These are phyloP conservation scores for Synergus gifuensis DNA, from an alignment of 2,888 invertebrate species.

Conservation along the genomic window DNA sequence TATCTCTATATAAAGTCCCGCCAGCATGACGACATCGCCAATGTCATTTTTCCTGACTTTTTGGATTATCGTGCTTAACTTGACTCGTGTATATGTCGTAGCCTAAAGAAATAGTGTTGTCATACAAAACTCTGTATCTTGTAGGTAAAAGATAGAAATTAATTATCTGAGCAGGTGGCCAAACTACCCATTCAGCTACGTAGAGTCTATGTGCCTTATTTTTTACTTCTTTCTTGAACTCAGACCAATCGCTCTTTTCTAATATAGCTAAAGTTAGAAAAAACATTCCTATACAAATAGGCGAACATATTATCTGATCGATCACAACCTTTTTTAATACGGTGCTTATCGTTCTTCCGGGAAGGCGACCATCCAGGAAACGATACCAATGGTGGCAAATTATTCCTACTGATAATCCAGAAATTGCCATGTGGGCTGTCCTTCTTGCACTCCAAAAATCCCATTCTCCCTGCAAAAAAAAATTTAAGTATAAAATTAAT, in stretches of 20 bases:
- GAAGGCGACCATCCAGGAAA: slow-evolving; percentile 85
- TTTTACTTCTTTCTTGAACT: slow-evolving; percentile 84
- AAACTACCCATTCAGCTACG: slow-evolving; percentile 92
- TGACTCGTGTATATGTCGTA: slow-evolving; percentile 92
- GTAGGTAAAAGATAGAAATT: slow-evolving; percentile 94
- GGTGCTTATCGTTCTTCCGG: slow-evolving; percentile 83
- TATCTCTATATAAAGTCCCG: slow-evolving; percentile 40
- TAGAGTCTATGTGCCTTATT: slow-evolving; percentile 89
- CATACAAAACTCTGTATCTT: slow-evolving; percentile 91
- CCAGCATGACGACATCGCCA: slow-evolving; percentile 41
- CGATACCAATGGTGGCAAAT: slow-evolving; percentile 94
- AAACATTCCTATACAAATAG: slow-evolving; percentile 87
- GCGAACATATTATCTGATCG: slow-evolving; percentile 92
- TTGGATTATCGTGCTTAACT: slow-evolving; percentile 82
- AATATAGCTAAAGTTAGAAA: slow-evolving; percentile 87
- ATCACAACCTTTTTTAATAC: slow-evolving; percentile 88
- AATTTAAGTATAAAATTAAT: background rate
- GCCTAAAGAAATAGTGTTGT: slow-evolving; percentile 90
- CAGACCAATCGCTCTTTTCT: slow-evolving; percentile 82
- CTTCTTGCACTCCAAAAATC: slow-evolving; percentile 81
- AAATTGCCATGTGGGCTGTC: slow-evolving; percentile 87
- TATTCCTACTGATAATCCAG: slow-evolving; percentile 88
- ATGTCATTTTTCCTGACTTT: slow-evolving; percentile 47
- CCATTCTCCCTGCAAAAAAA: slow-evolving; percentile 77
- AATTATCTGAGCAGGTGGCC: slow-evolving; percentile 96